Evolutionary conservation across 2,113 vertebrate species (phyloP).

Genomic region (Symphodus melops): DNA sequence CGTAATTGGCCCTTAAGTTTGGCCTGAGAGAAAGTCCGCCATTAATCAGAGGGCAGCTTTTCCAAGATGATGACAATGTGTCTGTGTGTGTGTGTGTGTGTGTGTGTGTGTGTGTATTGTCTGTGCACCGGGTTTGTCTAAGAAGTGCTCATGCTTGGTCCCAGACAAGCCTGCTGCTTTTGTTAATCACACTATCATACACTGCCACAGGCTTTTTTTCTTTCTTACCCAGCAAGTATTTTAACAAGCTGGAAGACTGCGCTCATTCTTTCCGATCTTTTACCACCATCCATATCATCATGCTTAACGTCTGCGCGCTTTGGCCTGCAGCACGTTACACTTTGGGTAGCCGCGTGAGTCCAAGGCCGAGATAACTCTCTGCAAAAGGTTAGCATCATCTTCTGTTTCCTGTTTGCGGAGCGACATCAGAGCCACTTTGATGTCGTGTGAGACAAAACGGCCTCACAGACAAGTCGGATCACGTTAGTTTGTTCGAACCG

Average conservation of each 20-base stretch:
- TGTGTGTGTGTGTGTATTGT: too few species aligned
- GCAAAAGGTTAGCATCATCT: not conserved
- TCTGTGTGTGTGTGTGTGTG: not conserved
- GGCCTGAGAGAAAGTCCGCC: conserved; percentile 2
- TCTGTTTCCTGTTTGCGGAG: conserved; percentile 17
- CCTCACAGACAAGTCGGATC: conserved; percentile 48
- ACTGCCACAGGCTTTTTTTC: conserved; percentile 37
- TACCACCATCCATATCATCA: conserved; percentile 50
- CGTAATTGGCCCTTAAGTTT: conserved; percentile 25
- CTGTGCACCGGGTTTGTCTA: not conserved
- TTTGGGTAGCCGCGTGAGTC: conserved; percentile 31
- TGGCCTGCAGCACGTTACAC: conserved; percentile 16
- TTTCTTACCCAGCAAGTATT: conserved; percentile 56
- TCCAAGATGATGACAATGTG: conserved; percentile 15
- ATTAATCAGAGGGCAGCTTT: conserved; percentile 41
- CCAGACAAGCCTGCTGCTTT: conserved; percentile 61
- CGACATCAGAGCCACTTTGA: conserved; percentile 28
- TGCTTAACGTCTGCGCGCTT: conserved; percentile 34
- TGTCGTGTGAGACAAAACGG: conserved; percentile 43
- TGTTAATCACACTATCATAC: conserved; percentile 64
- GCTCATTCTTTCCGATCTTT: conserved; percentile 66
- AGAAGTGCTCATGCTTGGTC: conserved; percentile 35
- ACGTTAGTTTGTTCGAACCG: conserved; percentile 38
- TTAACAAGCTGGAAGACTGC: conserved; percentile 67
- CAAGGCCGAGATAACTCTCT: conserved; percentile 14